These are phyloP conservation scores for Thunnus albacares DNA, from an alignment of 2,797 vertebrate species.

Conservation along the genomic window DNA sequence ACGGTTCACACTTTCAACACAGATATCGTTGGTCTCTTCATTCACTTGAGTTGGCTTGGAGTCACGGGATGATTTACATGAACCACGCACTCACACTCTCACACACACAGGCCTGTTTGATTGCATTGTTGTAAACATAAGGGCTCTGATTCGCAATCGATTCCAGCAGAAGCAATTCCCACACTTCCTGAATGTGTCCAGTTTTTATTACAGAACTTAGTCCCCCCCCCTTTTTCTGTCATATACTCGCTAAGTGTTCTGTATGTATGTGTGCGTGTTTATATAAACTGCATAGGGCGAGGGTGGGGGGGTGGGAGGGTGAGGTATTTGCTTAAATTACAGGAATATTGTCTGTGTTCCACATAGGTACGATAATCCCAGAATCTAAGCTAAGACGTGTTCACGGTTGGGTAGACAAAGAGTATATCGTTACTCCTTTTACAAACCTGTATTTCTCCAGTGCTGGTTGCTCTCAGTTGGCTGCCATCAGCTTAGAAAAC, in stretches of 20 bases:
- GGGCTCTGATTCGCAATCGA: slow-evolving; percentile 78
- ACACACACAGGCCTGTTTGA: slow-evolving; percentile 49
- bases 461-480: slow-evolving; percentile 34
- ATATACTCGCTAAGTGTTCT: slow-evolving; percentile 40
- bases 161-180: slow-evolving; percentile 74
- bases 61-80: slow-evolving; percentile 51
- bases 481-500: slow-evolving; percentile 21
- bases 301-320: neutral
- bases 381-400: slow-evolving; percentile 70
- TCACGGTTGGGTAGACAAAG: slow-evolving; percentile 8
- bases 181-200: slow-evolving; percentile 68
- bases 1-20: slow-evolving; percentile 38
- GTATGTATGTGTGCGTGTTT: slow-evolving; percentile 48
- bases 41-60: slow-evolving; percentile 61
- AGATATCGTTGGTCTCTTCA: slow-evolving; percentile 44
- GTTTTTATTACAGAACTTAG: slow-evolving; percentile 57
- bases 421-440: slow-evolving; percentile 26
- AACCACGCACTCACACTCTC: slow-evolving; percentile 16
- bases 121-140: slow-evolving; percentile 62
- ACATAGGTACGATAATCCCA: slow-evolving; percentile 73
- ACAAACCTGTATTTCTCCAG: slow-evolving; percentile 35
- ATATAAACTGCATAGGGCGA: slow-evolving; percentile 36
- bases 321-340: slow-evolving; percentile 38
- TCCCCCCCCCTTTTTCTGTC: slow-evolving; percentile 11
- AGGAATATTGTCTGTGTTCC: slow-evolving; percentile 45